A percentile compares a stretch with the other conserved stretches of the same genome.
Evolutionary conservation across 92 coral and sea anemone genomes (phyloP).

Genomic region (Scolanthus callimorphus): DNA sequence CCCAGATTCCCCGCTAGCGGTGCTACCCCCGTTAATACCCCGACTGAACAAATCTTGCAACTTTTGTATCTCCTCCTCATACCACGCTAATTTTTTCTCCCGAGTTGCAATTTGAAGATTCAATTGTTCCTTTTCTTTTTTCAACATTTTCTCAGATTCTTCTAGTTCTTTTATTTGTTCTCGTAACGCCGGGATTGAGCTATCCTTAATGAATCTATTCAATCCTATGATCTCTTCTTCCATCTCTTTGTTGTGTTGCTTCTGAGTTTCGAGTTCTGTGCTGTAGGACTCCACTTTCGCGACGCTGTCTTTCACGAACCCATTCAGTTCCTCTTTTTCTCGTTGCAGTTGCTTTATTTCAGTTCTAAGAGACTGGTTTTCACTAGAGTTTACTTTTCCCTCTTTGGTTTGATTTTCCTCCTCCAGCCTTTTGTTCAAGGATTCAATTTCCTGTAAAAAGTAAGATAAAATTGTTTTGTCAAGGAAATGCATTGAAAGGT

Average conservation of each 20-base stretch:
- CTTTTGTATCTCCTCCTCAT: conserved; percentile 46
- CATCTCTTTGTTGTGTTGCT: conserved; percentile 47
- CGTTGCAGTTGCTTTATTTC: conserved; percentile 33
- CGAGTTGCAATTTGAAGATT: conserved; percentile 47
- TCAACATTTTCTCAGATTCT: conserved; percentile 38
- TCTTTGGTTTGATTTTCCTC: conserved; percentile 3
- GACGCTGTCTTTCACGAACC: background rate
- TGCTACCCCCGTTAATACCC: no score
- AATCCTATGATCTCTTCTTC: conserved; percentile 47
- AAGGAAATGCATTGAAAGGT: no score
- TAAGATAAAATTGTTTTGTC: no score
- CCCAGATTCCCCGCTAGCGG: no score
- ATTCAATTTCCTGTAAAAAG: conserved; percentile 22
- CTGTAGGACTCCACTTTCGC: conserved; percentile 1
- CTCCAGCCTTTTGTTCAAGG: conserved; percentile 7
- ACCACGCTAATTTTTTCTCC: conserved; percentile 58
- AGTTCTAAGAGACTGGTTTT: conserved; percentile 8
- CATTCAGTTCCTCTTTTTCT: conserved; percentile 29
- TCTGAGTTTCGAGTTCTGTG: conserved; percentile 32
- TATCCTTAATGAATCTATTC: conserved; percentile 38
- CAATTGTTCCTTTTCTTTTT: conserved; percentile 69
- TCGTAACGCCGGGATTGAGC: conserved; percentile 17
- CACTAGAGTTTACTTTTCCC: conserved; percentile 26
- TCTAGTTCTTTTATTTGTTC: conserved; percentile 48
- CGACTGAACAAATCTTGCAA: no score